A percentile compares a stretch with the other conserved stretches of the same genome.
These are phyloP conservation scores for Sturnira hondurensis DNA, from an alignment of 2,113 vertebrate species.

Conservation along the genomic window DNA sequence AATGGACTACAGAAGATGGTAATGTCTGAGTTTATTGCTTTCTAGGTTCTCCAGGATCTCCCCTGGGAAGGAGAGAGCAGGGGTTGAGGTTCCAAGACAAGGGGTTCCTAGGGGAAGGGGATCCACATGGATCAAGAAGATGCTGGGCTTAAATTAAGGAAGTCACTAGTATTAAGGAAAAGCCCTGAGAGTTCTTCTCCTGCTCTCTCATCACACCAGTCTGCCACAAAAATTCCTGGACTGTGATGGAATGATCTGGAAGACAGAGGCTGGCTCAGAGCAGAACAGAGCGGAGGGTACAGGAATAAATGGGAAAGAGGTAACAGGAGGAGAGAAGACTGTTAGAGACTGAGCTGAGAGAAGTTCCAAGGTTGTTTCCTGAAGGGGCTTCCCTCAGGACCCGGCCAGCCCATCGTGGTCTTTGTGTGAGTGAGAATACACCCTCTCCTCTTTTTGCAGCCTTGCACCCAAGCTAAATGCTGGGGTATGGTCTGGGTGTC, in stretches of 20 bases:
- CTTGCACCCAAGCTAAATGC: fast-evolving
- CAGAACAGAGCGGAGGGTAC: background rate
- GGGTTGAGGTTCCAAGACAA: background rate
- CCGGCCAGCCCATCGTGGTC: background rate
- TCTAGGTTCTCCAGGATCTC: background rate
- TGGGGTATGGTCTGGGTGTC: background rate
- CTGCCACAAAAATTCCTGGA: background rate
- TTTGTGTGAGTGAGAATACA: background rate
- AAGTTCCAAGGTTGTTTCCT: background rate
- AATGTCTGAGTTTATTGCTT: background rate
- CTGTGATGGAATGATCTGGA: background rate
- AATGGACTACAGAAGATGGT: background rate
- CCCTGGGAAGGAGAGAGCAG: background rate
- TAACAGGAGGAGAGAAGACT: background rate
- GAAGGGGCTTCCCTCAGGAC: background rate
- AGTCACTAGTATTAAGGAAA: background rate
- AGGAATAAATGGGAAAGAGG: background rate
- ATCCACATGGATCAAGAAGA: background rate
- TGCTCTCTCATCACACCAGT: background rate
- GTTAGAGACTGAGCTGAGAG: background rate
- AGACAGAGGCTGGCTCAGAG: background rate
- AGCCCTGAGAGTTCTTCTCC: background rate
- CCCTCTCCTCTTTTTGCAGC: too few species aligned
- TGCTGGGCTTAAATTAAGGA: background rate
- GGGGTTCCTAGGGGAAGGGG: background rate